Percentiles rank a stretch among this genome's conserved stretches.
Conservation (phyloP, 2,797 vertebrate species). For the Silurus aristotelis region DNA sequence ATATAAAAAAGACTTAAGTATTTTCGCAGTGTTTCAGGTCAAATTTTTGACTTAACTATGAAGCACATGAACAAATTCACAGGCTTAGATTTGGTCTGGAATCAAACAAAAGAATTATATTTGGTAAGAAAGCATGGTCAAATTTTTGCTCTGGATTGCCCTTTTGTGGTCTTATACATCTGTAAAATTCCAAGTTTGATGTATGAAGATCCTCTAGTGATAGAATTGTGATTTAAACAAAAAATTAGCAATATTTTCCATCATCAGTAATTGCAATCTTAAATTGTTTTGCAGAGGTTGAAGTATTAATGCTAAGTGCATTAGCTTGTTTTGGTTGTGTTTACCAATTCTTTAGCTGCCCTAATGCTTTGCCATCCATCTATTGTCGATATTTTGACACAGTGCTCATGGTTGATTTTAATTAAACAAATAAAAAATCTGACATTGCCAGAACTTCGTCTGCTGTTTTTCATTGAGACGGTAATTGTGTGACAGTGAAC, state of each 20-base stretch:
- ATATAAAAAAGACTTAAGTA: slow-evolving; percentile 11
- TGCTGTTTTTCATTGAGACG: background rate
- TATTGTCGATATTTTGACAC: background rate
- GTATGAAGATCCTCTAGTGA: background rate
- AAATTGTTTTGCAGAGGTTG: background rate
- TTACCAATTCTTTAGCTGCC: background rate
- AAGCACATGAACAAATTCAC: background rate
- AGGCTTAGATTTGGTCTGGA: background rate
- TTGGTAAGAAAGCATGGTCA: background rate
- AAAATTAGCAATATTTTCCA: background rate
- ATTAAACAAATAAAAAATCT: background rate
- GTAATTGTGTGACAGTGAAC: background rate
- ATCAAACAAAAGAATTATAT: background rate
- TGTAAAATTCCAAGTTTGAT: background rate
- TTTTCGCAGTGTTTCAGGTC: slow-evolving; percentile 26
- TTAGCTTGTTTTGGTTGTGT: background rate
- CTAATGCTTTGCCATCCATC: background rate
- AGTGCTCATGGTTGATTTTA: background rate
- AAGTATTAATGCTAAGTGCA: too few relatives aligned
- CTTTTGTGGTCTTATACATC: background rate
- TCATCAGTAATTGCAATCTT: background rate
- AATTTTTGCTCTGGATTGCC: background rate
- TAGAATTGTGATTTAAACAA: background rate
- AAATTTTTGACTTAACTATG: slow-evolving; percentile 17
- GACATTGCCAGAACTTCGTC: background rate